phyloP scores from a whole-genome alignment of 2,113 vertebrate genomes.

The Callospermophilus lateralis region DNA sequence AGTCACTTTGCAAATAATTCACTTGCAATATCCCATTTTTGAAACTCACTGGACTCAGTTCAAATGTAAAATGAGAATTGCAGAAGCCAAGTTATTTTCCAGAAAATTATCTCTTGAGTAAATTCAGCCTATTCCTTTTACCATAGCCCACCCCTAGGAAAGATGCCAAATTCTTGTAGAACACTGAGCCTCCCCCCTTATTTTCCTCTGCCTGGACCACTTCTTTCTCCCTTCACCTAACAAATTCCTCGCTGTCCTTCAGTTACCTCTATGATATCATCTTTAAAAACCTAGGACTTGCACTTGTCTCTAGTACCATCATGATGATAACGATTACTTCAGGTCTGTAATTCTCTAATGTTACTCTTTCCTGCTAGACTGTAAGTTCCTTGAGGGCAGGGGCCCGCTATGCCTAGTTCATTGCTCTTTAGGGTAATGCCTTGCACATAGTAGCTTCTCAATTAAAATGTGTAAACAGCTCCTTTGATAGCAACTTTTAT shows the following conservation, averaged over 20 bases:
- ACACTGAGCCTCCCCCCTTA: background rate
- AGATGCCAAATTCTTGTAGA: background rate
- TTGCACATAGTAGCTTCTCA: background rate
- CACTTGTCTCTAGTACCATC: background rate
- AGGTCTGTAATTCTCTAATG: background rate
- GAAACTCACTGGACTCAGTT: background rate
- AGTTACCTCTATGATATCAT: background rate
- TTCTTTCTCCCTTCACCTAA: background rate
- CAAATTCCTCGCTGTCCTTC: background rate
- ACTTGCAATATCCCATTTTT: background rate
- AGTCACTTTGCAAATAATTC: background rate
- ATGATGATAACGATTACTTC: no score
- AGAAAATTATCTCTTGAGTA: constrained; percentile 18
- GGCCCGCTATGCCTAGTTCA: background rate
- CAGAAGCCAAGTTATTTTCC: background rate
- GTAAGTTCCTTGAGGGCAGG: background rate
- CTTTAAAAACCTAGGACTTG: background rate
- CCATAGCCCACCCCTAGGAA: background rate
- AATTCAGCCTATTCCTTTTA: constrained; percentile 28
- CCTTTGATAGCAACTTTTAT: background rate
- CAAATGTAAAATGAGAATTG: background rate
- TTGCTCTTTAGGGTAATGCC: background rate
- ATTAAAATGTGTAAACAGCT: background rate
- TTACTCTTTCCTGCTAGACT: background rate
- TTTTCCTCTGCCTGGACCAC: background rate